Percentiles rank a stretch among this genome's conserved stretches.
These are phyloP conservation scores for Drosophila arawakana DNA, from an alignment of 1,140 invertebrate genomes.

Conservation along the genomic window DNA sequence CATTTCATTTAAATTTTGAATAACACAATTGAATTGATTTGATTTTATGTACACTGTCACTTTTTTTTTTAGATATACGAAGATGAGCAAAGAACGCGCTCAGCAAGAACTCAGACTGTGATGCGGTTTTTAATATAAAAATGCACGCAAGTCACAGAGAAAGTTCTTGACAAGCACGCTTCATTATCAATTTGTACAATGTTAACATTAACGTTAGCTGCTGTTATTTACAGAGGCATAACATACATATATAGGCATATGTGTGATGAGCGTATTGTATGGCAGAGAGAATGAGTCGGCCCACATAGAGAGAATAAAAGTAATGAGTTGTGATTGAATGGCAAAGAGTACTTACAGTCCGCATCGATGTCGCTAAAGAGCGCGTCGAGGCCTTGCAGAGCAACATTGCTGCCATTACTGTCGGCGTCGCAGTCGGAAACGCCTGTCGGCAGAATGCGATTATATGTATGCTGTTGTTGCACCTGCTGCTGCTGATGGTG, in stretches of 20 bases:
- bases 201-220: background rate
- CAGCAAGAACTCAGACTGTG: conserved; percentile 97
- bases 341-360: conserved; percentile 63
- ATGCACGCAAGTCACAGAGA: conserved; percentile 90
- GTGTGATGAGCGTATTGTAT: conserved; percentile 16
- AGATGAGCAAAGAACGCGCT: conserved; percentile 83
- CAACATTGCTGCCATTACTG: conserved; percentile 62
- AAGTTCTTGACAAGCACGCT: conserved; percentile 89
- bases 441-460: conserved; percentile 37
- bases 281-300: conserved; percentile 11
- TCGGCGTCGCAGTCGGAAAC: conserved; percentile 60
- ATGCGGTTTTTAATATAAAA: conserved; percentile 87
- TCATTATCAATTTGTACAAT: conserved; percentile 15
- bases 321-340: background rate
- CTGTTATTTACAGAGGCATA: conserved; percentile 50
- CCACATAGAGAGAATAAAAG: background rate
- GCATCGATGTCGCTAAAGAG: conserved; percentile 60
- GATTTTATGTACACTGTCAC: conserved; percentile 6
- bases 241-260: background rate
- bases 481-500: conserved; percentile 61
- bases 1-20: conserved; percentile 15
- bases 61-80: background rate
- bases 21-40: conserved; percentile 11
- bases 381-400: conserved; percentile 68
- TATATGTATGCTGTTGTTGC: conserved; percentile 46